Evolutionary conservation across 2,888 invertebrate species (phyloP).

Genomic region (Hemicrepidius hirtus): DNA sequence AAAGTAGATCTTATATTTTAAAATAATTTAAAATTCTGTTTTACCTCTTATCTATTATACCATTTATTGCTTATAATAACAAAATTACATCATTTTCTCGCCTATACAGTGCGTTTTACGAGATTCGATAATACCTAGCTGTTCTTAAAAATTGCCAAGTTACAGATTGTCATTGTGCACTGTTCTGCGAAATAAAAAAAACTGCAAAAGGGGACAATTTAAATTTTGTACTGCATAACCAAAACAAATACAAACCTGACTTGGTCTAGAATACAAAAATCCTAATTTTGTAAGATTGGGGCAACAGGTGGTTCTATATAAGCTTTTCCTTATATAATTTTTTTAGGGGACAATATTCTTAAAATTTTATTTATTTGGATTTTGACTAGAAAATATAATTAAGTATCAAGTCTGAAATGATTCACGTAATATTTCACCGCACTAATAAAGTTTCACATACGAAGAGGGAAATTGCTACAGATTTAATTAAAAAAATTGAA

Average conservation of each 20-base stretch:
- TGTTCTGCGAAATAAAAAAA: slow-evolving; percentile 19
- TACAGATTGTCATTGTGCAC: slow-evolving; percentile 18
- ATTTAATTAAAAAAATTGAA: not conserved
- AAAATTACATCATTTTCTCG: not conserved
- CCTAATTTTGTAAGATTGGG: slow-evolving; percentile 34
- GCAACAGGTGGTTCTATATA: slow-evolving; percentile 48
- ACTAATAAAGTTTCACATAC: not conserved
- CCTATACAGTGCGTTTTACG: not conserved
- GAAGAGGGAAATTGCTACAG: not conserved
- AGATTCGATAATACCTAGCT: not conserved
- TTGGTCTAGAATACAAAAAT: slow-evolving; percentile 38
- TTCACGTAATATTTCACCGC: not conserved
- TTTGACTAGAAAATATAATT: slow-evolving; percentile 37
- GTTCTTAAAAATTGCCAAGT: not conserved
- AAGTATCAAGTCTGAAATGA: slow-evolving; percentile 16
- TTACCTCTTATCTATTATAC: not conserved
- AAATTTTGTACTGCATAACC: slow-evolving; percentile 1
- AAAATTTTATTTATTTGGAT: slow-evolving; percentile 30
- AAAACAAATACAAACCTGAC: slow-evolving; percentile 26
- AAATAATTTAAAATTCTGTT: slow-evolving; percentile 24
- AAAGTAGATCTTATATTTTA: slow-evolving; percentile 35
- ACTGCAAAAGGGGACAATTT: not conserved
- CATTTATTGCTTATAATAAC: slow-evolving; percentile 31
- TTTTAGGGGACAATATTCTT: slow-evolving; percentile 15
- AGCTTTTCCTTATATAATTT: slow-evolving; percentile 37